Percentiles rank a stretch among this genome's conserved stretches.
phyloP scores from a whole-genome alignment of 2,113 vertebrate species.

The Planiliza haematocheilus region DNA sequence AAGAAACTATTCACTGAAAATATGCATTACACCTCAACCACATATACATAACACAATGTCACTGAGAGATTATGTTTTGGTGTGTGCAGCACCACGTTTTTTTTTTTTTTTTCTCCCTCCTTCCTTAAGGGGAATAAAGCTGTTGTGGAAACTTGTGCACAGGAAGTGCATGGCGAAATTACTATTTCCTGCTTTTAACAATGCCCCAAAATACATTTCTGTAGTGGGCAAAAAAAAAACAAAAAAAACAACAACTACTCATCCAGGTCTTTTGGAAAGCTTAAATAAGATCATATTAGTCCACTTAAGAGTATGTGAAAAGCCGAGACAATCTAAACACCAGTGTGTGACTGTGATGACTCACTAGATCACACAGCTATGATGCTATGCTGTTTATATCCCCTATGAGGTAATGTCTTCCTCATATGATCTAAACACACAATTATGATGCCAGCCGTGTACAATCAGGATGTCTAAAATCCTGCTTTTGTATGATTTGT shows the following conservation, averaged over 20 bases:
- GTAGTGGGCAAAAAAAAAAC: slow-evolving; percentile 24
- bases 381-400: slow-evolving; percentile 68
- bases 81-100: neutral
- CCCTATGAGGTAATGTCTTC: slow-evolving; percentile 71
- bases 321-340: slow-evolving; percentile 65
- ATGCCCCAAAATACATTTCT: slow-evolving; percentile 73
- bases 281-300: slow-evolving; percentile 34
- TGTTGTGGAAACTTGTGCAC: slow-evolving; percentile 61
- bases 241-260: neutral
- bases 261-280: slow-evolving; percentile 21
- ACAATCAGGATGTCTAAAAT: slow-evolving; percentile 38
- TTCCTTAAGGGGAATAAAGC: slow-evolving; percentile 18
- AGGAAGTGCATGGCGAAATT: slow-evolving; percentile 65
- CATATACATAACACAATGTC: neutral
- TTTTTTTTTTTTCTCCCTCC: neutral
- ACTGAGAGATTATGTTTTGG: neutral
- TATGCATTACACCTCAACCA: neutral
- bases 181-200: slow-evolving; percentile 76
- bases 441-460: slow-evolving; percentile 53
- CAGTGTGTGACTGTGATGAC: slow-evolving; percentile 66
- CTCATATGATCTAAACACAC: slow-evolving; percentile 73
- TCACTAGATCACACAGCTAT: slow-evolving; percentile 70
- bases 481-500: slow-evolving; percentile 28
- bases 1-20: slow-evolving; percentile 16
- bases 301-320: slow-evolving; percentile 33